A percentile compares a stretch with the other conserved stretches of the same genome.
Conservation (phyloP, 2,113 vertebrate species). For the Heptranchias perlo region DNA sequence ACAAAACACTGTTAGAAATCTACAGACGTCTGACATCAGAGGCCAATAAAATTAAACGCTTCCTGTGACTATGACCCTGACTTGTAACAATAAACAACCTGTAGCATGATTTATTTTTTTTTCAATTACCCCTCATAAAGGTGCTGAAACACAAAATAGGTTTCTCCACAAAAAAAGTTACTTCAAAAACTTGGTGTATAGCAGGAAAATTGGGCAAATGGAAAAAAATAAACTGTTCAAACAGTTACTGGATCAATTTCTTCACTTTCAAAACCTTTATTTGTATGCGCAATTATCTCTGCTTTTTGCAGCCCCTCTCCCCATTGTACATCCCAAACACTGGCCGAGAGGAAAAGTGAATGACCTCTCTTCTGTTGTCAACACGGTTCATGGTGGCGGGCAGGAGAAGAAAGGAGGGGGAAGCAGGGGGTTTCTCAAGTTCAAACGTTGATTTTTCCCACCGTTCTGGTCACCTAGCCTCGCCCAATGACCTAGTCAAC, state of each 20-base stretch:
- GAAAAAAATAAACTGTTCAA: background rate
- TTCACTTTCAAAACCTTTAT: background rate
- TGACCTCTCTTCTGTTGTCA: background rate
- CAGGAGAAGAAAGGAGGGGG: background rate
- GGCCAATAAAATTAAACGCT: slow-evolving; percentile 36
- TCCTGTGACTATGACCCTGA: slow-evolving; percentile 15
- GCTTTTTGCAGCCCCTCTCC: background rate
- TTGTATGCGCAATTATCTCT: background rate
- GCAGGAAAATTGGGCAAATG: background rate
- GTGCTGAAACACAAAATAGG: background rate
- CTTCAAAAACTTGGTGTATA: background rate
- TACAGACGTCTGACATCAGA: slow-evolving; percentile 27
- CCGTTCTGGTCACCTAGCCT: background rate
- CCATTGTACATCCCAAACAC: background rate
- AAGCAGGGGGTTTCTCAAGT: background rate
- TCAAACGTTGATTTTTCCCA: background rate
- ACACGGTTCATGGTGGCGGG: background rate
- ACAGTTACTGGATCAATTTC: background rate
- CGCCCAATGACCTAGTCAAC: background rate
- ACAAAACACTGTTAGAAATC: slow-evolving; percentile 2
- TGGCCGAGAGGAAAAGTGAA: background rate
- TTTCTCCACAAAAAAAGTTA: background rate
- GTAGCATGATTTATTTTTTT: background rate
- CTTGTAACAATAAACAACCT: slow-evolving; percentile 30
- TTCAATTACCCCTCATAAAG: background rate